A percentile compares a stretch with the other conserved stretches of the same genome.
Conservation (phyloP, 2,797 vertebrate genomes). For the Perodicticus potto region DNA sequence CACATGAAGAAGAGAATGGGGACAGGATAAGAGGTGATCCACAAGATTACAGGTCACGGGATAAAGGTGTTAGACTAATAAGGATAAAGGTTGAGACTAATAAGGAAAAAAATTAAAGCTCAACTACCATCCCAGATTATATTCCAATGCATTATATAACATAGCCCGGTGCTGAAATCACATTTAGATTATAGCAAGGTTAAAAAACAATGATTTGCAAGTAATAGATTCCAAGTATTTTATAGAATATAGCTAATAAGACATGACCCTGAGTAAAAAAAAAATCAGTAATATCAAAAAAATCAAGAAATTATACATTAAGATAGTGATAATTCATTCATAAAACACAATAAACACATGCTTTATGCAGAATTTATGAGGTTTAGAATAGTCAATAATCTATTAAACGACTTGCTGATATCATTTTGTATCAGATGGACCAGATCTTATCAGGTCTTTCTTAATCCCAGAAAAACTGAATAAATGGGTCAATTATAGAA, state of each 20-base stretch:
- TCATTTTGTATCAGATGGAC: background rate
- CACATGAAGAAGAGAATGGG: slow-evolving; percentile 52
- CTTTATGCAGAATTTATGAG: slow-evolving; percentile 1
- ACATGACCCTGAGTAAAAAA: slow-evolving; percentile 34
- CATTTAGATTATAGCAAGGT: slow-evolving; percentile 22
- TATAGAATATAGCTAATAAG: slow-evolving; percentile 41
- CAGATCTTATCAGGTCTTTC: slow-evolving; percentile 25
- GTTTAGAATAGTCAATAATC: slow-evolving; percentile 42
- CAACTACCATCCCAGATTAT: background rate
- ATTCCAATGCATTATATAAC: slow-evolving; percentile 21
- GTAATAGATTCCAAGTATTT: slow-evolving; percentile 57
- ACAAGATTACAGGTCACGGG: slow-evolving; percentile 19
- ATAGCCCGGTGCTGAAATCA: slow-evolving; percentile 34
- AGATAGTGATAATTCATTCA: slow-evolving; percentile 9
- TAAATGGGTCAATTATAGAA: slow-evolving; percentile 12
- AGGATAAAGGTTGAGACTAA: background rate
- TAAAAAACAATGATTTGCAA: slow-evolving; percentile 62
- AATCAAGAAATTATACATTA: slow-evolving; percentile 39
- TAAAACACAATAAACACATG: slow-evolving; percentile 9
- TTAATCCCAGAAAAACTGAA: slow-evolving; percentile 46
- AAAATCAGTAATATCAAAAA: slow-evolving; percentile 22
- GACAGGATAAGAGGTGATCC: background rate
- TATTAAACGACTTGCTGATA: slow-evolving; percentile 22
- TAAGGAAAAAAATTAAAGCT: slow-evolving; percentile 62
- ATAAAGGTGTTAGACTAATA: background rate